These are phyloP conservation scores for Scotopteryx bipunctaria DNA, from an alignment of 2,888 invertebrate species.

Conservation along the genomic window DNA sequence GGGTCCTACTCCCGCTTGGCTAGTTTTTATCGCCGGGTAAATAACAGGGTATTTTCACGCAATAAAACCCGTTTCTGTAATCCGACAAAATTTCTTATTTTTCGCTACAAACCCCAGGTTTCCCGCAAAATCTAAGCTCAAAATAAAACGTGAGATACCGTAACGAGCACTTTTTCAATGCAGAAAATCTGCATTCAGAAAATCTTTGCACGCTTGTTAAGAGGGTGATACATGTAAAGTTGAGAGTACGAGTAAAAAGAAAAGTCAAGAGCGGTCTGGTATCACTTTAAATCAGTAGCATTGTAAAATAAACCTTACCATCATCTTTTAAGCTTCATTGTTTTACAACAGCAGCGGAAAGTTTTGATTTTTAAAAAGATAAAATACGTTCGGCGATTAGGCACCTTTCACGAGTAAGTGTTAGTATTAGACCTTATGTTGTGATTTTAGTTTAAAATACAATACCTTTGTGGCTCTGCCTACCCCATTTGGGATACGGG, in stretches of 20 bases:
- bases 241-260: slow-evolving; percentile 54
- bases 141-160: slow-evolving; percentile 38
- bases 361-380: neutral
- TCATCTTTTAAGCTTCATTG: neutral
- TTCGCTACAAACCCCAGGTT: neutral
- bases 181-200: slow-evolving; percentile 46
- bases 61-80: no score
- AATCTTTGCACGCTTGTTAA: slow-evolving; percentile 50
- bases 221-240: slow-evolving; percentile 52
- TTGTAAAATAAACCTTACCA: neutral
- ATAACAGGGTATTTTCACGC: no score
- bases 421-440: no score
- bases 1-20: no score
- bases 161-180: slow-evolving; percentile 47
- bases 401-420: no score
- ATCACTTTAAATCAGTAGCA: slow-evolving; percentile 1
- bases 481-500: no score
- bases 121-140: slow-evolving; percentile 18
- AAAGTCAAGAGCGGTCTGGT: slow-evolving; percentile 38
- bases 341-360: neutral
- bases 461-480: no score
- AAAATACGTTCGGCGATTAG: neutral
- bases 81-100: neutral
- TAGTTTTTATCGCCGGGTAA: no score
- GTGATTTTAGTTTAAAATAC: no score